Percentiles rank a stretch among this genome's conserved stretches.
These are phyloP conservation scores for Drosophila mercatorum DNA, from an alignment of 2,888 invertebrate genomes.

Conservation along the genomic window DNA sequence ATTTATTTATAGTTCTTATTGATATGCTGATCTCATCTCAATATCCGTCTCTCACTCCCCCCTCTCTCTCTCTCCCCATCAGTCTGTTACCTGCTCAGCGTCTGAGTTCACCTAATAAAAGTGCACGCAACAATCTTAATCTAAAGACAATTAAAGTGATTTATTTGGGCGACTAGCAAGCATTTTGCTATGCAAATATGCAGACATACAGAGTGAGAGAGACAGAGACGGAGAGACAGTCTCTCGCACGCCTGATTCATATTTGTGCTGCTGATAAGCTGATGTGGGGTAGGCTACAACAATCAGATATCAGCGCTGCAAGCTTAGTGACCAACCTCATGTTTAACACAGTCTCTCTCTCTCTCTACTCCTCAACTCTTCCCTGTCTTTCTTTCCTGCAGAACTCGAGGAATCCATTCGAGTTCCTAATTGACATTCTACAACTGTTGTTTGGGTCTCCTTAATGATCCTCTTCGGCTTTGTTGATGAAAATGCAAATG, in stretches of 20 bases:
- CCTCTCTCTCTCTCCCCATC: neutral
- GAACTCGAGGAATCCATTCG: conserved; percentile 1
- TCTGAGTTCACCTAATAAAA: conserved; percentile 57
- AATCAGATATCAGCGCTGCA: conserved; percentile 21
- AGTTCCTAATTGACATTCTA: conserved; percentile 8
- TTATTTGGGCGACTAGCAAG: conserved; percentile 57
- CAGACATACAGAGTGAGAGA: conserved; percentile 6
- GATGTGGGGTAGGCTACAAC: conserved; percentile 24
- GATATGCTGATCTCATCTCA: conserved; percentile 45
- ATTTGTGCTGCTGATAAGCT: conserved; percentile 48
- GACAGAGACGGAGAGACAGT: neutral
- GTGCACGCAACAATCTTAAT: conserved; percentile 53
- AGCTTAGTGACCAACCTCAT: conserved; percentile 23
- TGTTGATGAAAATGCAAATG: conserved; percentile 2
- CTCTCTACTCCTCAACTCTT: neutral
- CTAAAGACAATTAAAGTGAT: conserved; percentile 70
- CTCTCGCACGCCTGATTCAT: conserved; percentile 20
- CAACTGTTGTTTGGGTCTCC: neutral
- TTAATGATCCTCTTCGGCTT: neutral
- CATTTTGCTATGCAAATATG: conserved; percentile 61
- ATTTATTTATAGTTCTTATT: conserved; percentile 49
- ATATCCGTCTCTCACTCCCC: conserved; percentile 4
- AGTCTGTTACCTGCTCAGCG: neutral
- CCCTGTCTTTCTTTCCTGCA: neutral
- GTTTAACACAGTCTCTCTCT: neutral